Percentiles rank a stretch among this genome's conserved stretches.
Evolutionary conservation across 64 coral and sea anemone species (phyloP).

Genomic region (Stichodactyla helianthus): DNA sequence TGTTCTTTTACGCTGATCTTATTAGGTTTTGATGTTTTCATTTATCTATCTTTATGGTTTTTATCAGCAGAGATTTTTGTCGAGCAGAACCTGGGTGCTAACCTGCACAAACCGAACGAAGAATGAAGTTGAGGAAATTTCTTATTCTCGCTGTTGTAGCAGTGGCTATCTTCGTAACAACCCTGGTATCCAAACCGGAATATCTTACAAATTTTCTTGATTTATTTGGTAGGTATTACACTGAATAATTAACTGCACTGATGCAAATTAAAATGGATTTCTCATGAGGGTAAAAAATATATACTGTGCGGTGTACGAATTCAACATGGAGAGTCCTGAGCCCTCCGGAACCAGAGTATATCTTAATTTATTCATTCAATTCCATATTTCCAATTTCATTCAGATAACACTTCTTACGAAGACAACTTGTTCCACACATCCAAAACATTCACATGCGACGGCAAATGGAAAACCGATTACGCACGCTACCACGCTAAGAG

Average conservation of each 20-base stretch:
- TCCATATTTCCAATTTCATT: not conserved
- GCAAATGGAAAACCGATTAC: not conserved
- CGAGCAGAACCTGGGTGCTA: too few relatives aligned
- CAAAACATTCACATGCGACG: constrained; percentile 11
- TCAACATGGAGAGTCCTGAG: too few relatives aligned
- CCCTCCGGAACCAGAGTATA: too few relatives aligned
- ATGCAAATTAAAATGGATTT: too few relatives aligned
- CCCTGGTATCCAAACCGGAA: not conserved
- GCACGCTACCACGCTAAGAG: constrained; percentile 11
- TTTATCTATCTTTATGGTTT: too few relatives aligned
- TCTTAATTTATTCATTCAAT: not conserved
- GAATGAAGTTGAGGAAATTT: not conserved
- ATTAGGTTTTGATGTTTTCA: too few relatives aligned
- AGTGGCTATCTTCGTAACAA: not conserved
- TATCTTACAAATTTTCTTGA: not conserved
- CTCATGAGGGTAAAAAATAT: too few relatives aligned
- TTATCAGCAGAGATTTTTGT: too few relatives aligned
- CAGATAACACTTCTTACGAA: not conserved
- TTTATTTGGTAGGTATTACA: not conserved
- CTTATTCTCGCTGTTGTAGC: not conserved
- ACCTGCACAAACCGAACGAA: not conserved
- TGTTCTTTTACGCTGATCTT: too few relatives aligned
- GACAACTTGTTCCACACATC: constrained; percentile 11
- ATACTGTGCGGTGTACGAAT: too few relatives aligned
- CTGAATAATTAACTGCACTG: too few relatives aligned